These are phyloP conservation scores for Huso huso DNA, from an alignment of 2,797 vertebrate genomes.

Conservation along the genomic window DNA sequence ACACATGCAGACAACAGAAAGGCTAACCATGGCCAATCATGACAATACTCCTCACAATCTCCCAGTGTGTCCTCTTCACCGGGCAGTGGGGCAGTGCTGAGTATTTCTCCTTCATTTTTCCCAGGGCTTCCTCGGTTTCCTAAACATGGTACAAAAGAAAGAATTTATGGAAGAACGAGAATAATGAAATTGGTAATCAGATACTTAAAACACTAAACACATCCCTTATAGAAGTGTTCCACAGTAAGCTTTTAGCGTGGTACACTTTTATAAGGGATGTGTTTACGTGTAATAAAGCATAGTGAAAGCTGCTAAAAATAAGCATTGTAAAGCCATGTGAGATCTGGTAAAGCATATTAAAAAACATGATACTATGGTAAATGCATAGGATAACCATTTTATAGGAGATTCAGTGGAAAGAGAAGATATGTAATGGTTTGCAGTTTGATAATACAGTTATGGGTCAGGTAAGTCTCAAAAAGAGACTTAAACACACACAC, in stretches of 20 bases:
- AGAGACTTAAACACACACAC: no score
- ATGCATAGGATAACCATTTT: not conserved
- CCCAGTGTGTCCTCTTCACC: slow-evolving; percentile 49
- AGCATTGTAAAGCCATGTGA: no score
- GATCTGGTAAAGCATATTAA: no score
- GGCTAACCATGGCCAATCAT: slow-evolving; percentile 51
- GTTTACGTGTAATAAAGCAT: no score
- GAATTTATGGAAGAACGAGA: not conserved
- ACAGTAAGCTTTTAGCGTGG: not conserved
- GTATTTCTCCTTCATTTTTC: slow-evolving; percentile 43
- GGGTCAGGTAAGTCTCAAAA: no score
- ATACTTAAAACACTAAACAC: not conserved
- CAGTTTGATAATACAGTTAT: no score
- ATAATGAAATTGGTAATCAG: not conserved
- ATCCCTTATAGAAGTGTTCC: not conserved
- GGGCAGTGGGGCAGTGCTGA: slow-evolving; percentile 22
- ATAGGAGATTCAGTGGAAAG: not conserved
- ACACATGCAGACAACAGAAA: not conserved
- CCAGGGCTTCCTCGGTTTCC: slow-evolving; percentile 31
- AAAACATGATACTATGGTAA: not conserved
- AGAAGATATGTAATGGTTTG: no score
- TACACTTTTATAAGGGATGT: no score
- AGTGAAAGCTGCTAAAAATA: no score
- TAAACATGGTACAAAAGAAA: slow-evolving; percentile 10
- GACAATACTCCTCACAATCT: slow-evolving; percentile 46